Evolutionary conservation across 1,140 invertebrate genomes (phyloP), one percentile per base, ranked within the genome.

Genomic region (Venturia canescens): DNA sequence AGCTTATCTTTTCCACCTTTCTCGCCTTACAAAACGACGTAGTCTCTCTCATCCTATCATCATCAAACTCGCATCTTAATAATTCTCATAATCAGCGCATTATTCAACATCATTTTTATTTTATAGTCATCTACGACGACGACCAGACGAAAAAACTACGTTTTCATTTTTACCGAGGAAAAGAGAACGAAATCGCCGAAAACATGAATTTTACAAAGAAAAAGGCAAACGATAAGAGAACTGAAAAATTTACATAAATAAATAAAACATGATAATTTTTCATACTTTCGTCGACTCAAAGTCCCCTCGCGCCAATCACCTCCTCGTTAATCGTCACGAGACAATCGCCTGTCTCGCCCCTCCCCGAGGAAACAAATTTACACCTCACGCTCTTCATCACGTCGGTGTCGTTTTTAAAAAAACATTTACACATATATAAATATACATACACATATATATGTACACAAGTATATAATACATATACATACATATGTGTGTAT

Each of bases 1-100:
- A 92, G 91, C 89, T 92, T 91, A 90, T 88, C 80, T 63, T n/a
- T 87, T 82, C 85, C 89, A 87, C 83, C 88, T 87, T 86, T 80
- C 84, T 78, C 83, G 75, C 82, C 77, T 80, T 76, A 70, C 82
- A 63, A 80, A 44, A 72, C 74, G 72, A 78, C 80, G 75, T 80
- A 81, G 79, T 80, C 79, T 82, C 78, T 81, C 72, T n/a, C n/a
- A n/a, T n/a, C n/a, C n/a, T n/a, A 80, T 81, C 81, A 80, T 67
- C 72, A 63, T 78, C 27, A 60, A 34, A 34, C 31, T 34, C 7
- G 70, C 69, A 78, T 78, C 48, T 27, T 69, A 18, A 23, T 70
- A 50, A 72, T 81, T 21, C 29, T 66, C 44, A 72, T 78, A 15
- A 79, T 79, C 57, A 82, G 3, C n/a, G 11, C 50, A 53, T 53